Evolutionary conservation across 1,140 invertebrate species (phyloP).

Genomic region (Trachymyrmex cornetzi): DNA sequence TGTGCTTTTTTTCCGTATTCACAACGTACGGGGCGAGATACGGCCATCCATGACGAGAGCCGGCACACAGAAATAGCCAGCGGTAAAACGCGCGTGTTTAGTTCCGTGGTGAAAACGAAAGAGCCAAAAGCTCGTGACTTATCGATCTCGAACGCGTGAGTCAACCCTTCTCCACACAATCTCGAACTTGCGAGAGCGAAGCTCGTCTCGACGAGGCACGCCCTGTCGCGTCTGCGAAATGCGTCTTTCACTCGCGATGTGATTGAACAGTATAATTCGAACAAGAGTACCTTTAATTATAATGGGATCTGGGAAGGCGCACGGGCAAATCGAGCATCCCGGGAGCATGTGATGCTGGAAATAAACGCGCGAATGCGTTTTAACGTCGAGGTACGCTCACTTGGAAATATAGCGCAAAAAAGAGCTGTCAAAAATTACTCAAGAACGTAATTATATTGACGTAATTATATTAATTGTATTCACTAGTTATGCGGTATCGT

Average conservation of each 20-base stretch:
- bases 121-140: slow-evolving; percentile 1
- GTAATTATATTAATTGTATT: no score
- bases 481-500: neutral
- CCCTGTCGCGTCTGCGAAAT: slow-evolving; percentile 14
- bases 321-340: neutral
- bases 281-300: neutral
- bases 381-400: slow-evolving; percentile 6
- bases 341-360: slow-evolving; percentile 20
- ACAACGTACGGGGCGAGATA: slow-evolving; percentile 40
- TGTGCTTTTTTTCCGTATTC: slow-evolving; percentile 43
- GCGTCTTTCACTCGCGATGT: neutral
- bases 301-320: neutral
- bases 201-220: slow-evolving; percentile 28
- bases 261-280: neutral
- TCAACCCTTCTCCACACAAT: neutral
- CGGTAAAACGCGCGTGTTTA: slow-evolving; percentile 35
- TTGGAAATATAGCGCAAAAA: neutral
- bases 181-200: neutral
- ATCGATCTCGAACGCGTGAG: slow-evolving; percentile 25
- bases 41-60: slow-evolving; percentile 38
- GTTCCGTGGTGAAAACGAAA: slow-evolving; percentile 12
- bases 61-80: slow-evolving; percentile 61
- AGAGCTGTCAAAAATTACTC: neutral
- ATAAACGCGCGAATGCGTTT: slow-evolving; percentile 21
- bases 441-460: slow-evolving; percentile 2